phyloP scores from a whole-genome alignment of 1,140 invertebrate species.

The Hycleus phaleratus region DNA sequence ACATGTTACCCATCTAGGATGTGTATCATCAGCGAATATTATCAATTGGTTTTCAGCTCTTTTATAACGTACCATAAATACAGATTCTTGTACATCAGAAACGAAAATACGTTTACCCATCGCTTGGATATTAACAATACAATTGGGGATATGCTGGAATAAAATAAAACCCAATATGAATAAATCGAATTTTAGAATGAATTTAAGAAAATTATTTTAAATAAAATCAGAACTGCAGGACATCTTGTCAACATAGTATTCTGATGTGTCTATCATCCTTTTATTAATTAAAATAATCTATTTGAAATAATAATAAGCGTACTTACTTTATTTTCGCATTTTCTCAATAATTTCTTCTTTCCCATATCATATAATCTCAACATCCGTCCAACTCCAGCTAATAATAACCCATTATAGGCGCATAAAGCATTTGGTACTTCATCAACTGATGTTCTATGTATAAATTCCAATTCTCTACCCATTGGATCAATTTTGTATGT shows the following conservation, averaged over 20 bases:
- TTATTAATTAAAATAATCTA: not conserved
- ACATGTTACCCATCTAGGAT: slow-evolving; percentile 92
- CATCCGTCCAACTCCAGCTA: slow-evolving; percentile 89
- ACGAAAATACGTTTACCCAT: slow-evolving; percentile 92
- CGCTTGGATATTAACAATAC: slow-evolving; percentile 87
- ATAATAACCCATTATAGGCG: slow-evolving; percentile 82
- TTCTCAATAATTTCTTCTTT: slow-evolving; percentile 91
- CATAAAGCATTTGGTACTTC: slow-evolving; percentile 87
- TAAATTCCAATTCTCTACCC: slow-evolving; percentile 74
- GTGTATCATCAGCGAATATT: slow-evolving; percentile 96
- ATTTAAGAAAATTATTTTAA: not conserved
- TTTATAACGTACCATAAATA: slow-evolving; percentile 94
- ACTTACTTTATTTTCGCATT: slow-evolving; percentile 94
- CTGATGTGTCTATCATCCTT: slow-evolving; percentile 18
- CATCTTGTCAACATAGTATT: slow-evolving; percentile 18
- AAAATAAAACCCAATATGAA: slow-evolving; percentile 7
- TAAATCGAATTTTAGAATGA: not conserved
- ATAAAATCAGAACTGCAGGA: slow-evolving; percentile 37
- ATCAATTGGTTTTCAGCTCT: slow-evolving; percentile 94
- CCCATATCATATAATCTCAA: slow-evolving; percentile 94
- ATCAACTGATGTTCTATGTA: slow-evolving; percentile 92
- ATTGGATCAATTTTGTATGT: slow-evolving; percentile 73
- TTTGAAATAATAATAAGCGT: slow-evolving; percentile 3
- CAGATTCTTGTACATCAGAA: slow-evolving; percentile 93
- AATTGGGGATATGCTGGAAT: slow-evolving; percentile 84